Evolutionary conservation across 2,888 invertebrate genomes (phyloP).

Genomic region (Acanthosepion esculentum): DNA sequence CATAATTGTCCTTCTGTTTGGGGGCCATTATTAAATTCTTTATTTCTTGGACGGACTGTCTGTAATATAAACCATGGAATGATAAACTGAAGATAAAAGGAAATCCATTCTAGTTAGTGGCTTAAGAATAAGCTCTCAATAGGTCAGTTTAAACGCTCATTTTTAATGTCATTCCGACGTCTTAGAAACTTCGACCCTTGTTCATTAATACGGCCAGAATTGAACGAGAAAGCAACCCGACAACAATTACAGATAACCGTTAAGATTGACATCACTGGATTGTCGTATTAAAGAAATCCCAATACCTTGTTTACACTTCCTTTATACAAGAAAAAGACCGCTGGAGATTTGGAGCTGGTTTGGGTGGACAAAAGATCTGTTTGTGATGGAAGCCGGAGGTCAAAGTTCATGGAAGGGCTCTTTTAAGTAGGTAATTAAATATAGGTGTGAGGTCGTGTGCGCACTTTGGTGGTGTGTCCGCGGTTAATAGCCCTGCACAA

Average conservation of each 20-base stretch:
- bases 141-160: too few relatives aligned
- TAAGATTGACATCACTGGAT: background rate
- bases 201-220: background rate
- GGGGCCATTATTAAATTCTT: too few relatives aligned
- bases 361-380: background rate
- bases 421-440: slow-evolving; percentile 9
- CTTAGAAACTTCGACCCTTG: background rate
- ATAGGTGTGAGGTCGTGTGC: background rate
- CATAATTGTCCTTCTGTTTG: too few relatives aligned
- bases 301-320: background rate
- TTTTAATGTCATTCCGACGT: too few relatives aligned
- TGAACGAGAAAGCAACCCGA: background rate
- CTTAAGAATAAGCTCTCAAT: too few relatives aligned
- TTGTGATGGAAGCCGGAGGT: background rate
- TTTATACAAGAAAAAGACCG: background rate
- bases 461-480: background rate
- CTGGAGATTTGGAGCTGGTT: background rate
- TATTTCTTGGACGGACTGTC: too few relatives aligned
- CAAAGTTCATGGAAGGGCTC: background rate
- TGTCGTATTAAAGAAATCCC: background rate
- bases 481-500: background rate
- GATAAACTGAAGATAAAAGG: too few relatives aligned
- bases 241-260: background rate
- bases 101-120: too few relatives aligned
- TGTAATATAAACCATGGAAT: too few relatives aligned